Percentiles rank a stretch among this genome's conserved stretches.
These are phyloP conservation scores for Heterochromis multidens DNA, from an alignment of 2,113 vertebrate species.

Conservation along the genomic window DNA sequence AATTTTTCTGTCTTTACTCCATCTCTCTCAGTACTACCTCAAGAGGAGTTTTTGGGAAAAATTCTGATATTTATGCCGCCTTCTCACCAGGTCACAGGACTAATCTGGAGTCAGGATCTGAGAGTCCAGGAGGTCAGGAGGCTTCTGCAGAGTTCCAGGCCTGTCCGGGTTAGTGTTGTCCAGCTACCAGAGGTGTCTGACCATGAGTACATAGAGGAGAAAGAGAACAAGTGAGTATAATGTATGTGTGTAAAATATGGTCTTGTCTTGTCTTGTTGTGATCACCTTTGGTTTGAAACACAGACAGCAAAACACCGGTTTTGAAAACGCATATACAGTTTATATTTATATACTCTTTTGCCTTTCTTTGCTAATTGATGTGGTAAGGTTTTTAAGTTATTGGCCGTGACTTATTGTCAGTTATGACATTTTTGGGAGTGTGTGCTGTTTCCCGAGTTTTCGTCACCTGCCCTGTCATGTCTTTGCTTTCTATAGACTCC, in stretches of 20 bases:
- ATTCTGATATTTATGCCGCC: neutral
- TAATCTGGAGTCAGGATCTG: slow-evolving; percentile 96
- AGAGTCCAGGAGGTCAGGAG: slow-evolving; percentile 93
- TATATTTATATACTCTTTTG: neutral
- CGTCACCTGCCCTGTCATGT: neutral
- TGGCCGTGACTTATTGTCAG: neutral
- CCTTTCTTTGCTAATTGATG: neutral
- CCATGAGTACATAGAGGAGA: slow-evolving; percentile 97
- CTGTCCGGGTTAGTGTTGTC: slow-evolving; percentile 90
- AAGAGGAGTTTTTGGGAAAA: neutral
- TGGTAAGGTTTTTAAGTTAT: neutral
- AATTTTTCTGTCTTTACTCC: too few species aligned
- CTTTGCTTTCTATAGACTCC: slow-evolving; percentile 72
- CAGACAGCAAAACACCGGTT: neutral
- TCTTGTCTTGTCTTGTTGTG: too few species aligned
- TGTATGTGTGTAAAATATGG: neutral
- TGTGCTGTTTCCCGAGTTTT: neutral
- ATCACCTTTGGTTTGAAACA: neutral
- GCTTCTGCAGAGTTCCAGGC: slow-evolving; percentile 92
- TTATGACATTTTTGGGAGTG: neutral
- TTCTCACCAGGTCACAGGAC: slow-evolving; percentile 79
- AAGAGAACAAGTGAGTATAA: slow-evolving; percentile 88
- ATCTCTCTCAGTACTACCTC: neutral
- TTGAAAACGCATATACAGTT: neutral
- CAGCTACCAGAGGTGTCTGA: slow-evolving; percentile 95